These are phyloP conservation scores for Hippocampus abdominalis DNA, from an alignment of 2,113 vertebrate genomes.

Conservation along the genomic window DNA sequence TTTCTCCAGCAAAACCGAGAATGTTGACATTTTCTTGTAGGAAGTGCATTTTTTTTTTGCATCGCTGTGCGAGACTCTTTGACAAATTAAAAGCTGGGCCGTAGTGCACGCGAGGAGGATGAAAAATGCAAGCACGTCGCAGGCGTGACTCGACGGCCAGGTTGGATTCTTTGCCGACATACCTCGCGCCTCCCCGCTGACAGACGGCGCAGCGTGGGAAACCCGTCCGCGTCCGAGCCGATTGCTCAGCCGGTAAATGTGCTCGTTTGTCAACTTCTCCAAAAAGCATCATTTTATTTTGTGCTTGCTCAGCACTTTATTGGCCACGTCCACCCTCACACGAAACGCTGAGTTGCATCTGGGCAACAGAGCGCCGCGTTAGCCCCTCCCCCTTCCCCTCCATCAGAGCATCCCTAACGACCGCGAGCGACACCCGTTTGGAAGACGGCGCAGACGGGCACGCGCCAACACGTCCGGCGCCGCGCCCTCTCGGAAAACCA, in stretches of 20 bases:
- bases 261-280: background rate
- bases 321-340: background rate
- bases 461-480: conserved; percentile 59
- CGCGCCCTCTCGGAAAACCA: conserved; percentile 50
- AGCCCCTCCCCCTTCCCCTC: conserved; percentile 38
- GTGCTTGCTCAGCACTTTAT: conserved; percentile 39
- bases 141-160: background rate
- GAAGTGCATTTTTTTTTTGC: background rate
- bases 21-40: background rate
- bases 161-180: conserved; percentile 1
- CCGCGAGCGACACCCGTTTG: conserved; percentile 28
- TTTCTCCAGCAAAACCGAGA: background rate
- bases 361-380: background rate
- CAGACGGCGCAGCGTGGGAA: conserved; percentile 6
- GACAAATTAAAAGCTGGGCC: too few relatives aligned
- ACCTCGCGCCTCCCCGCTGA: background rate
- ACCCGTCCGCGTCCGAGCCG: background rate
- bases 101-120: background rate
- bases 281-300: conserved; percentile 20
- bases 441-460: conserved; percentile 41
- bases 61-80: too few relatives aligned
- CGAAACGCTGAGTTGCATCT: conserved; percentile 50
- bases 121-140: background rate
- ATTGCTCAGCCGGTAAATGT: background rate
- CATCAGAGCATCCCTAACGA: conserved; percentile 23